Conservation (phyloP, 2,113 vertebrate species). For the Toxostoma redivivum region DNA sequence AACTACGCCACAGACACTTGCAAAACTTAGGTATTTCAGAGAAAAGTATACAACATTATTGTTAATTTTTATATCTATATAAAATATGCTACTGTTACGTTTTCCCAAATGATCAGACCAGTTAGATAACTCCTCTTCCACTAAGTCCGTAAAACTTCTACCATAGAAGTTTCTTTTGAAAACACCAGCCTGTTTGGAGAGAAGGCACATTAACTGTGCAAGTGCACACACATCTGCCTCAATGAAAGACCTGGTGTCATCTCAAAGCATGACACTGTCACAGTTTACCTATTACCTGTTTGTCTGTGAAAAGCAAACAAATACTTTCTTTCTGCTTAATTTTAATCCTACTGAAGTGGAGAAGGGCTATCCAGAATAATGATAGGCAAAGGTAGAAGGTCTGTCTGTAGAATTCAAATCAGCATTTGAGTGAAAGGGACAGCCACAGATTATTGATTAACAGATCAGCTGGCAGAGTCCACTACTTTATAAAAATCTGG, state of each 20-base stretch:
- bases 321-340: background rate
- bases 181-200: background rate
- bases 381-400: background rate
- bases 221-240: background rate
- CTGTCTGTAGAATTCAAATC: background rate
- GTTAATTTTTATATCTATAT: background rate
- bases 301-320: background rate
- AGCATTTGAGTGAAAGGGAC: background rate
- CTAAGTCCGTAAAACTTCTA: background rate
- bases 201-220: background rate
- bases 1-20: background rate
- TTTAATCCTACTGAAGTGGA: background rate
- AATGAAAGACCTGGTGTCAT: background rate
- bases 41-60: background rate
- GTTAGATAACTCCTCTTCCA: background rate
- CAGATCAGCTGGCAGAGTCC: background rate
- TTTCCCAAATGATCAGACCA: background rate
- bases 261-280: background rate
- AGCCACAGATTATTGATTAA: background rate
- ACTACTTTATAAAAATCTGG: background rate
- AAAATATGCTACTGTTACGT: background rate
- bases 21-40: background rate
- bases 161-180: background rate
- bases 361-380: background rate
- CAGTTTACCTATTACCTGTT: background rate